These are phyloP conservation scores for Drosophila ohnishii DNA, from an alignment of 1,140 invertebrate species.

Conservation along the genomic window DNA sequence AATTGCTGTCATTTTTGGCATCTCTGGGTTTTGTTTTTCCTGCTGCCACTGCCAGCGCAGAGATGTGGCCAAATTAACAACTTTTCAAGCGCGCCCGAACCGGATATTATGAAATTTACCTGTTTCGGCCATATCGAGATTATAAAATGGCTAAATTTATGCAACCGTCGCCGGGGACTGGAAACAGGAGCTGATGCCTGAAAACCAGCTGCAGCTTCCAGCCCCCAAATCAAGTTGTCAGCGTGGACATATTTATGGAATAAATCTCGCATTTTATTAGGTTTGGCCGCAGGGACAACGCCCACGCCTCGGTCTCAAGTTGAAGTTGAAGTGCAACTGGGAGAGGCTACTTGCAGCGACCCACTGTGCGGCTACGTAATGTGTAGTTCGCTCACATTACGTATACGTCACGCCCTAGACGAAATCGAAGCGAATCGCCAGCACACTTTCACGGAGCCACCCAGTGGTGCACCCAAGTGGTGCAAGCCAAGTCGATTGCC, in stretches of 20 bases:
- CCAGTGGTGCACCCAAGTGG: constrained; percentile 16
- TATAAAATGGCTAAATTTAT: constrained; percentile 78
- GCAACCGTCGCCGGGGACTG: constrained; percentile 50
- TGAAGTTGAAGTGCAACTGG: constrained; percentile 73
- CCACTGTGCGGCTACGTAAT: constrained; percentile 75
- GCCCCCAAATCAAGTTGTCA: constrained; percentile 72
- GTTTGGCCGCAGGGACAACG: constrained; percentile 62
- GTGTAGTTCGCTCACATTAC: constrained; percentile 33
- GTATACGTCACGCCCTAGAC: constrained; percentile 33
- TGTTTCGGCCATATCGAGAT: constrained; percentile 75
- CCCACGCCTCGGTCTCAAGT: constrained; percentile 54
- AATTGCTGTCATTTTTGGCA: constrained; percentile 76
- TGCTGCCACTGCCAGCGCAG: constrained; percentile 11
- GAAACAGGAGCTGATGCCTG: constrained; percentile 25
- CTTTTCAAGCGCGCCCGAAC: constrained; percentile 78
- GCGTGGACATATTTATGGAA: constrained; percentile 57
- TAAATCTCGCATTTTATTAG: constrained; percentile 26
- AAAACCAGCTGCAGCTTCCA: constrained; percentile 34
- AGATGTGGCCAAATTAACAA: constrained; percentile 73
- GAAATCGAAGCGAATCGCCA: constrained; percentile 29
- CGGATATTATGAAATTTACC: constrained; percentile 79
- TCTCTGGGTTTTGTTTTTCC: constrained; percentile 46
- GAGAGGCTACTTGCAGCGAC: not conserved
- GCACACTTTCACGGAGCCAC: constrained; percentile 61
- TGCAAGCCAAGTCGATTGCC: constrained; percentile 62